phyloP scores from a whole-genome alignment of 2,888 invertebrate genomes.

The Ephialtes manifestator region DNA sequence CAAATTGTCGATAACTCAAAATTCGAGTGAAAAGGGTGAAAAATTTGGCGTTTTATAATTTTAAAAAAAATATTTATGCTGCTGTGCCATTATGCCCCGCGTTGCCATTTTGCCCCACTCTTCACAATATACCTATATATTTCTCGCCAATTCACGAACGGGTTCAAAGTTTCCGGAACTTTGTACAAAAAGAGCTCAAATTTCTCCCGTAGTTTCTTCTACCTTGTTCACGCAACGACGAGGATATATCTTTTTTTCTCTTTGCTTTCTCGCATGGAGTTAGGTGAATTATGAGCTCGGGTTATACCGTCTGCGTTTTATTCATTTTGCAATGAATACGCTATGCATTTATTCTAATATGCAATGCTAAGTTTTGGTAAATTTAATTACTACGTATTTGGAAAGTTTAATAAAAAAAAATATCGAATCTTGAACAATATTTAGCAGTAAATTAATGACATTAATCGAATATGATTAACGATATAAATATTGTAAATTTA shows the following conservation, averaged over 20 bases:
- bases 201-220: constrained; percentile 36
- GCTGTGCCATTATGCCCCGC: too few species aligned
- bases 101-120: too few species aligned
- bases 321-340: background rate
- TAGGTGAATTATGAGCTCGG: background rate
- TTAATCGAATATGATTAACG: too few species aligned
- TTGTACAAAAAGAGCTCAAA: constrained; percentile 39
- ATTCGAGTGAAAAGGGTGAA: too few species aligned
- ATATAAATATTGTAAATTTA: too few species aligned
- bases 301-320: background rate
- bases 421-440: too few species aligned
- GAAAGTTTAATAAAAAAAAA: too few species aligned
- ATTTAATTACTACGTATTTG: background rate
- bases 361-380: background rate
- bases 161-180: constrained; percentile 60
- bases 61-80: too few species aligned
- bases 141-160: constrained; percentile 57
- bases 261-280: background rate
- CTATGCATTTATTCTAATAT: background rate
- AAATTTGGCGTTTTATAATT: too few species aligned
- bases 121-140: too few species aligned
- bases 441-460: too few species aligned
- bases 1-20: too few species aligned
- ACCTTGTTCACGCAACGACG: background rate
- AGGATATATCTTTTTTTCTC: background rate